Base-by-base conservation (phyloP, 2,888 invertebrate species). In the Abrostola triplasia region DNA sequence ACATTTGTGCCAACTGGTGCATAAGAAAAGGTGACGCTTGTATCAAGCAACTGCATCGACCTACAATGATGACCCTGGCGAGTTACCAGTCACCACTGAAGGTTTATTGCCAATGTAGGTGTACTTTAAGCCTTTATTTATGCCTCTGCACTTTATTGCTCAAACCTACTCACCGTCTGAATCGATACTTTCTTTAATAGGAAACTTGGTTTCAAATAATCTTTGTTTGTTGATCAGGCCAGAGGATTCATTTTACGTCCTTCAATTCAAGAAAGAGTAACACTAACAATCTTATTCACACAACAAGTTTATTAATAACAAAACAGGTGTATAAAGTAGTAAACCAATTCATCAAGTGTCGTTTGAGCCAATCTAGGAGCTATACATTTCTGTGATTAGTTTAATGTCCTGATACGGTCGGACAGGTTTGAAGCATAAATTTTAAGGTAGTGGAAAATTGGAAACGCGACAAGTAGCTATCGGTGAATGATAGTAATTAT, bases 401-500 rank as follows among this genome's bases (percentile, higher is more conserved):
- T 69, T 53, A 63, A 64, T 61, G 58, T 53, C 54, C 48, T 56
- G 67, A 77, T 76, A 76, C 60, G 68, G 73, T 53, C 53, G 56
- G 64, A 68, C 76, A 60, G 68, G 66, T 70, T 76, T 73, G 51
- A 56, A 44, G 59, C 13, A 72, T 77, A 71, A 68, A 59, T 70
- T 24, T 77, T 62, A 70, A 77, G 65, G 65, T 56, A 67, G 66
- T 77, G 65, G 66, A 77, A 77, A 76, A 77, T 77, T 70, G 73
- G 64, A 70, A 79, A 76, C 59, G 68, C 76, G 80, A 79, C 75
- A 80, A 78, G 73, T 78, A 80, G 79, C 80, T 73, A 81, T 79
- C 77, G 76, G 59, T 68, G 79, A 83, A 86, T 78, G 83, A 83
- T 81, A 83, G 82, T 80, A 83, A 84, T 86, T 81, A 86, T 76